phyloP scores from a whole-genome alignment of 2,888 invertebrate genomes.

The Mystacides longicornis region DNA sequence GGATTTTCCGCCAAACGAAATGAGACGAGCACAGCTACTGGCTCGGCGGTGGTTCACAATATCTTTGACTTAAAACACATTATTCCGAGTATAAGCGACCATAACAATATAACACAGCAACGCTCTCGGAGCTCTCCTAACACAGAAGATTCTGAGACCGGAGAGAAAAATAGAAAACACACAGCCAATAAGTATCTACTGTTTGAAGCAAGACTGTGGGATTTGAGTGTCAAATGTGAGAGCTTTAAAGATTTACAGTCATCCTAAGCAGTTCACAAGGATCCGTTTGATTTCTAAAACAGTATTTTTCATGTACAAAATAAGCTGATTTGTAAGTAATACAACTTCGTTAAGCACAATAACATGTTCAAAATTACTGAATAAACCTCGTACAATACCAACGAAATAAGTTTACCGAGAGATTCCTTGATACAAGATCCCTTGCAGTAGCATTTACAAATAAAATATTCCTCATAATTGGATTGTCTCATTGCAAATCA shows the following conservation, averaged over 20 bases:
- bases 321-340: too few species aligned
- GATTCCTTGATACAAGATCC: too few species aligned
- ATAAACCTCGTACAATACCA: too few species aligned
- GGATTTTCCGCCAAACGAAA: background rate
- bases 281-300: too few species aligned
- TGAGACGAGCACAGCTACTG: background rate
- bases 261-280: too few species aligned
- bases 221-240: background rate
- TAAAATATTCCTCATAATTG: too few species aligned
- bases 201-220: background rate
- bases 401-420: too few species aligned
- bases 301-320: too few species aligned
- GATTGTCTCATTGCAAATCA: too few species aligned
- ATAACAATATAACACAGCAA: background rate
- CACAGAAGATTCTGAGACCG: background rate
- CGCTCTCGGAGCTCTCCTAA: background rate
- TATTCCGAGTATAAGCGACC: background rate
- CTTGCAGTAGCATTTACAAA: too few species aligned
- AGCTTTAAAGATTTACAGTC: slow-evolving; percentile 2
- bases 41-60: background rate
- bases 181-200: background rate
- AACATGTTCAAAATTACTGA: too few species aligned
- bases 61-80: background rate
- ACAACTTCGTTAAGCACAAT: too few species aligned
- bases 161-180: background rate